Evolutionary conservation across 2,797 vertebrate species (phyloP).

Genomic region (Sphaeramia orbicularis): DNA sequence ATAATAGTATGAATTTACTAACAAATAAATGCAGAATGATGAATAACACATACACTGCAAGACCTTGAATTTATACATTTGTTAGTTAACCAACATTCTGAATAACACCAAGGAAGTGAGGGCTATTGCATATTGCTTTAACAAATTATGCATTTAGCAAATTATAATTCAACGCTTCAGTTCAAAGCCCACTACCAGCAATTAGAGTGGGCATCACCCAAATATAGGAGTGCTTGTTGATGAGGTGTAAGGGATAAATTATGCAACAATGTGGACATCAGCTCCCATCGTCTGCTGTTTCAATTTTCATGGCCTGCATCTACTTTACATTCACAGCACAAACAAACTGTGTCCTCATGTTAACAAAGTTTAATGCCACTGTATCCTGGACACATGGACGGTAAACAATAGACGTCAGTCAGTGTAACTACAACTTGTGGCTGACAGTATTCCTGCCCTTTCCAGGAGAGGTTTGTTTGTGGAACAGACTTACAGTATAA

Average conservation of each 20-base stretch:
- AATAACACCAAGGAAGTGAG: no score
- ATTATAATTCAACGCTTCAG: not conserved
- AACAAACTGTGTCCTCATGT: not conserved
- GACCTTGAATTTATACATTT: no score
- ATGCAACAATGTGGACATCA: not conserved
- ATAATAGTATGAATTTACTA: no score
- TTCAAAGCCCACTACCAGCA: not conserved
- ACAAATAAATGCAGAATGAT: no score
- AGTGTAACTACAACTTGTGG: not conserved
- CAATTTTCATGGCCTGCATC: not conserved
- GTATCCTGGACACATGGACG: slow-evolving; percentile 1
- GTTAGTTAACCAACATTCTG: no score
- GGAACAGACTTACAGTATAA: not conserved
- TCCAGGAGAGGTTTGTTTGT: not conserved
- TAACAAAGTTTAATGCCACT: not conserved
- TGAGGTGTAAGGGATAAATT: not conserved
- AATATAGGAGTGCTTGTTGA: not conserved
- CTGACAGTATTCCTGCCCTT: not conserved
- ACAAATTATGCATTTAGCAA: no score
- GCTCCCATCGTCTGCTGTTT: not conserved
- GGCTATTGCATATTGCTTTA: no score
- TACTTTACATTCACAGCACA: slow-evolving; percentile 5
- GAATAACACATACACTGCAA: no score
- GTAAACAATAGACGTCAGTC: slow-evolving; percentile 1
- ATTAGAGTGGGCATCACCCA: not conserved